Evolutionary conservation across 2,888 invertebrate genomes (phyloP).

Genomic region (Minunthozetes semirufus): DNA sequence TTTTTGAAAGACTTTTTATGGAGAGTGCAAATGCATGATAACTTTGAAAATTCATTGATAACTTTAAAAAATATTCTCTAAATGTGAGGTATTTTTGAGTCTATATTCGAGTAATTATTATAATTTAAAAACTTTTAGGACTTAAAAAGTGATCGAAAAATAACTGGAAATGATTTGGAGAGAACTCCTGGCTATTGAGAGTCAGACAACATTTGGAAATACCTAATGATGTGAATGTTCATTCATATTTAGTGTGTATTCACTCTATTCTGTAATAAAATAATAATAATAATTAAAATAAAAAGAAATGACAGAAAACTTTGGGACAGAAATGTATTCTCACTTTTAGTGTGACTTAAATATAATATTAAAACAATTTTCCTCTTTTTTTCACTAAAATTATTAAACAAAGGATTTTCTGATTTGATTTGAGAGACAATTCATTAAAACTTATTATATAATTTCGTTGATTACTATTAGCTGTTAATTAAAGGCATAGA

Average conservation of each 20-base stretch:
- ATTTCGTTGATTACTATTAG: not conserved
- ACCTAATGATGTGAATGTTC: not conserved
- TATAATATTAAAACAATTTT: not conserved
- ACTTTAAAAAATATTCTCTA: no score
- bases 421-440: not conserved
- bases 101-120: no score
- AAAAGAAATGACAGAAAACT: not conserved
- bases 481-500: constrained; percentile 26
- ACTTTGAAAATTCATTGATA: no score
- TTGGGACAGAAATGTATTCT: not conserved
- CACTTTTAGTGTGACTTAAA: constrained; percentile 20
- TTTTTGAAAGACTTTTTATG: no score
- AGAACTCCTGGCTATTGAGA: no score
- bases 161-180: no score
- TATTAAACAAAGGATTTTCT: not conserved
- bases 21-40: no score
- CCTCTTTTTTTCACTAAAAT: not conserved
- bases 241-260: not conserved
- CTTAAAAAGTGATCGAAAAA: no score
- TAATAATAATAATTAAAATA: not conserved
- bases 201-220: no score
- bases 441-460: not conserved
- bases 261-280: not conserved
- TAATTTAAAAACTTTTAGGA: no score
- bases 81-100: no score